Base-by-base conservation (phyloP, 2,888 invertebrate species). In the Pteria penguin region DNA sequence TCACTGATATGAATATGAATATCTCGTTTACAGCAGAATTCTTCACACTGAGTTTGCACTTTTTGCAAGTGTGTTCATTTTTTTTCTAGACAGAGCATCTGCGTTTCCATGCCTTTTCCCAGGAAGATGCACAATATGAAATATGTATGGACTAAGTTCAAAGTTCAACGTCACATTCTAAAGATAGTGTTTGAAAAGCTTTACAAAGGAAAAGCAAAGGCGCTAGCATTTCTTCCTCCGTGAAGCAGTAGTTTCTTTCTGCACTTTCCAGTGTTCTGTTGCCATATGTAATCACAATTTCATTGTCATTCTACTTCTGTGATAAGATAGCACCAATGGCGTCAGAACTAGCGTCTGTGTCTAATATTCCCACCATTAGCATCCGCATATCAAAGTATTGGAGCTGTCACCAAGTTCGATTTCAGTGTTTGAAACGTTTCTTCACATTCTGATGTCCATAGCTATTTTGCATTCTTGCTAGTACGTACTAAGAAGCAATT, bases 291-390 rank as follows among this genome's bases (percentile, higher is more conserved):
- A 82, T 67, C n/a, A 81, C 80, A 24, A 33, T 63, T 65, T 83
- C n/a, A n/a, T 69, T 45, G 14, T 72, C 79, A 22, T 75, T 73
- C 54, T 79, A 55, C 8, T 68, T 61, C 31, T 77, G 77, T 18
- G 69, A 63, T 14, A 77, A 52, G 22, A 77, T 69, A 4, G 73
- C 75, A 29, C 82, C 82, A 2, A 82, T 72, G 8, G 71, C 78
- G 29, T 22, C 18, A 18, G 55, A 55, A 52, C 78, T 78, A 4
- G 81, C 79, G 52, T 81, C 76, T n/a, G 67, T 73, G 52, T 81
- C 78, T 22, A 80, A 45, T 5, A 78, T 18, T 14, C 11, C 22
- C 58, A 26, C 72, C n/a, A n/a, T n/a, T n/a, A n/a, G n/a, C n/a
- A n/a, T n/a, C n/a, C n/a, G n/a, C n/a, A n/a, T n/a, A n/a, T n/a